Conservation (phyloP, 2,797 vertebrate species). For the Ctenopoma multispine region DNA sequence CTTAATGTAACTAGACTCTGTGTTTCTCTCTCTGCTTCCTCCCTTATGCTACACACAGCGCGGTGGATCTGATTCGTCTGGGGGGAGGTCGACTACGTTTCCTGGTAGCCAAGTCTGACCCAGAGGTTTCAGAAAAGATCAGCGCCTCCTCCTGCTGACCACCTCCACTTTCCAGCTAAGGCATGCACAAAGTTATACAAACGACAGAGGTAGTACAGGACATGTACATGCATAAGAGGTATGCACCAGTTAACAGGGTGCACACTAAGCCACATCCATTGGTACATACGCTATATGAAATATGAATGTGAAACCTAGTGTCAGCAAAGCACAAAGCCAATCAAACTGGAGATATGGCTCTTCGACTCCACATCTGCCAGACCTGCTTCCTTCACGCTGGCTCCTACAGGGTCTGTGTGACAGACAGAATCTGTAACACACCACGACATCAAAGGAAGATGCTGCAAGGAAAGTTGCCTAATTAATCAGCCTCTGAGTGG, state of each 20-base stretch:
- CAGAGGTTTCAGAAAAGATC: constrained; percentile 93
- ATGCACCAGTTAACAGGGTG: constrained; percentile 21
- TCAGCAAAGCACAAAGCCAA: constrained; percentile 55
- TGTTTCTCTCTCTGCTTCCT: constrained; percentile 11
- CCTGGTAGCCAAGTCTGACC: constrained; percentile 94
- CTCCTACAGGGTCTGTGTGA: constrained; percentile 45
- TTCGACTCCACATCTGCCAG: constrained; percentile 39
- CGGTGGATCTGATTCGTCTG: constrained; percentile 94
- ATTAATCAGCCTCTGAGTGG: constrained; percentile 32
- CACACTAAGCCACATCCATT: constrained; percentile 17
- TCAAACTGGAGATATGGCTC: constrained; percentile 36
- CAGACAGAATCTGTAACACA: constrained; percentile 42
- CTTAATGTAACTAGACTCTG: constrained; percentile 63
- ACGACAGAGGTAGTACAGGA: background rate
- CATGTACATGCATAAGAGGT: too few species aligned
- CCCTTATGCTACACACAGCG: constrained; percentile 77
- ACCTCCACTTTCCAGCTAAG: constrained; percentile 5
- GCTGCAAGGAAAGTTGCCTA: constrained; percentile 34
- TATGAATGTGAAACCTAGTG: constrained; percentile 48
- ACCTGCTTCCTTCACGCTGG: constrained; percentile 31
- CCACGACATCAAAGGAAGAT: constrained; percentile 30
- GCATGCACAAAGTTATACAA: constrained; percentile 8
- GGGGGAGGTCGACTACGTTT: constrained; percentile 93
- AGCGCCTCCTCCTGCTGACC: constrained; percentile 89
- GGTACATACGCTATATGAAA: constrained; percentile 33